Evolutionary conservation across 2,888 invertebrate genomes (phyloP), one percentile per base, ranked within the genome.

Genomic region (Aplocera efformata): DNA sequence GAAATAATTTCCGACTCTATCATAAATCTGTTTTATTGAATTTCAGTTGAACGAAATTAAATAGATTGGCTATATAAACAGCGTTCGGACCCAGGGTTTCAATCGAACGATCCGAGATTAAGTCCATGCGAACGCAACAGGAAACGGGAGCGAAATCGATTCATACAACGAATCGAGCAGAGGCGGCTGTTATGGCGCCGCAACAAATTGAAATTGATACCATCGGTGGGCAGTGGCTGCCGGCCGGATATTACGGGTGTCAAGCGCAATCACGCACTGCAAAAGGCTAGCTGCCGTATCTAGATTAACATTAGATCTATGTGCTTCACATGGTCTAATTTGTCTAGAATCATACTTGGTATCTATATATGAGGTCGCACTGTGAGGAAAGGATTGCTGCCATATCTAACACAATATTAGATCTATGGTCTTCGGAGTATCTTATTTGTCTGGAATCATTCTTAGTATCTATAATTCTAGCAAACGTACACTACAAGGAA

Each of bases 131-230:
- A 71, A 77, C 72, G 81, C 74, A 79, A 81, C 79, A 82, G 84
- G 83, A 84, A 84, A 80, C 83, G 79, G 69, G 71, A 82, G 73
- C 74, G 74, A 74, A 80, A 83, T 83, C 81, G 81, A 81, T 81
- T 79, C 74, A 79, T 72, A 78, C 72, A 75, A 79, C 73, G 78
- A 81, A 78, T 79, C 76, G 72, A 70, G 77, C 58, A 71, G 77
- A 77, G 72, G 74, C 77, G 75, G 76, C 77, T 67, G 79, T 77
- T 80, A 79, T 77, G 70, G 72, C 68, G 68, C 78, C 82, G 77
- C 79, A 82, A 83, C 85, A 86, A 86, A 85, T 88, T 85, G 86
- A 85, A 88, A 84, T 82, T 85, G 86, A 88, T 86, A 86, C 79
- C 78, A 84, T 85, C 83, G 77, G 76, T 79, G 78, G 83, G 75